A percentile compares a stretch with the other conserved stretches of the same genome.
Evolutionary conservation across 2,113 vertebrate genomes (phyloP).

Genomic region (Urocolius indicus): DNA sequence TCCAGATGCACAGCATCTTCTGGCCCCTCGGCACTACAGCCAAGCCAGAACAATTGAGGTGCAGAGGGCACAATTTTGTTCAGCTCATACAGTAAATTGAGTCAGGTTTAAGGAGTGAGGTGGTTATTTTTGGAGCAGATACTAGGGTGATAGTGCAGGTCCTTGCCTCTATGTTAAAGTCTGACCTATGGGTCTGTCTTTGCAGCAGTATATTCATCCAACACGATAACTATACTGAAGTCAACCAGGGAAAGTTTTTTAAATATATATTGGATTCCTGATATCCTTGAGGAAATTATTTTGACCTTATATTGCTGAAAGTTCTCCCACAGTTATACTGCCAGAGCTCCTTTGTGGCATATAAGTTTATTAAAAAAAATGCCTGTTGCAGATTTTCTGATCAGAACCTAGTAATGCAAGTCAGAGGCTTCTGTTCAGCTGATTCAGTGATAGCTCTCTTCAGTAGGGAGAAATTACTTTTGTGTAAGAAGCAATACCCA

Average conservation of each 20-base stretch:
- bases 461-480: conserved; percentile 77
- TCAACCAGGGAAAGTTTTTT: conserved; percentile 32
- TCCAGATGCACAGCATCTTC: background rate
- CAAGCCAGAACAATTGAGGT: background rate
- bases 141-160: background rate
- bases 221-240: conserved; percentile 36
- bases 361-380: conserved; percentile 71
- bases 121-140: conserved; percentile 6
- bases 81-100: conserved; percentile 28
- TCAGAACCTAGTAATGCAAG: conserved; percentile 68
- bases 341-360: conserved; percentile 60
- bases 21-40: background rate
- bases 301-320: conserved; percentile 66
- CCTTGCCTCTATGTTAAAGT: background rate
- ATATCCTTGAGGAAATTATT: conserved; percentile 71
- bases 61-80: background rate
- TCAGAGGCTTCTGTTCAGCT: conserved; percentile 66
- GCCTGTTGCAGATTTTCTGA: conserved; percentile 68
- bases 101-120: background rate
- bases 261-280: conserved; percentile 45
- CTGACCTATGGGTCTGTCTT: conserved; percentile 26
- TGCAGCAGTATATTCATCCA: conserved; percentile 23
- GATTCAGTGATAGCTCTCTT: conserved; percentile 75
- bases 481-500: conserved; percentile 77
- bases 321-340: conserved; percentile 44